Evolutionary conservation across 1,140 invertebrate genomes (phyloP), one percentile per base, ranked within the genome.

Genomic region (Lutraria rhynchaena): DNA sequence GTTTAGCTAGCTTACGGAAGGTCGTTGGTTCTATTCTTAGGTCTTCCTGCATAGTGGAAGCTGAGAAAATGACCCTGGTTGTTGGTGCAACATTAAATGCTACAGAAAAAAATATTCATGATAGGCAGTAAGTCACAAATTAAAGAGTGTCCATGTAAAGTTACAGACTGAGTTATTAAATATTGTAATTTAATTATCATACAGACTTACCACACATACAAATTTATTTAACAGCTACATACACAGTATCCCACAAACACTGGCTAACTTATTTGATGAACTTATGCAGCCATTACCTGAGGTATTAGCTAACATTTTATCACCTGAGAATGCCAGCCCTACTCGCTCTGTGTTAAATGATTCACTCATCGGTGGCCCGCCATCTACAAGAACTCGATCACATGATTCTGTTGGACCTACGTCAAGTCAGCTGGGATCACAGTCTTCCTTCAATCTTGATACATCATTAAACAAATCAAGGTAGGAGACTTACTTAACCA

Each of bases 241-340:
- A 15, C 84, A 87, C 44, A 85, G 82, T 29, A 33, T 89, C 41
- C 87, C 89, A 11, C 77, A 84, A 46, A 80, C 84, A 11, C 83
- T 90, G 55, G 85, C 83, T 13, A 85, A 74, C 57, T 81, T 90
- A 13, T 89, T 87, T 81, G 88, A 89, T 85, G 88, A 89, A 31
- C 74, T 90, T 27, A 89, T 89, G 87, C 87, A 89, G 71, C 88
- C 88, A 13, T 65, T 88, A 22, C 89, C 89, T 15, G 71, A 71
- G 11, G 61, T 41, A 1, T 74, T 89, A 19, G 85, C 86, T 29
- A 76, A 76, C 22, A 82, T 89, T 55, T 55, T 85, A 9, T 88
- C 86, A 3, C 87, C 87, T 13, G 53, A 44, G 27, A 60, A 77
- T 22, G 58, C 44, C 13, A 87, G 86, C 74, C 57, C 49, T 41